phyloP scores from a whole-genome alignment of 2,113 vertebrate genomes.

The Ciconia boyciana region DNA sequence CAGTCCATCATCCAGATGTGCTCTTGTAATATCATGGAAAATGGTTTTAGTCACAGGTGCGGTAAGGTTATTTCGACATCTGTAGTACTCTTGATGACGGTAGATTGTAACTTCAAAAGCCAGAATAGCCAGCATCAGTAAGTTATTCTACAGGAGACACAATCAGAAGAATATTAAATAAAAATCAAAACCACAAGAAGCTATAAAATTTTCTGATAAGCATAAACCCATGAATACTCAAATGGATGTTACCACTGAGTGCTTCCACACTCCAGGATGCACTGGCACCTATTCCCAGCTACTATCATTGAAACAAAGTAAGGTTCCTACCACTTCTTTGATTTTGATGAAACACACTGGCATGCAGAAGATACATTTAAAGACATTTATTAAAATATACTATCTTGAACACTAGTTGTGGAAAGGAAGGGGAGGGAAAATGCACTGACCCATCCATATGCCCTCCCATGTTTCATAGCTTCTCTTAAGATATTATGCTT shows the following conservation, averaged over 20 bases:
- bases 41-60: conserved; percentile 89
- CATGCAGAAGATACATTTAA: not conserved
- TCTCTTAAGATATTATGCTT: not conserved
- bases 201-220: not conserved
- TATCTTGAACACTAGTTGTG: not conserved
- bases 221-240: not conserved
- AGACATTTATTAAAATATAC: not conserved
- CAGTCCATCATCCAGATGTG: conserved; percentile 91
- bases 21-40: conserved; percentile 93
- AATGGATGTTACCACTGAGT: not conserved
- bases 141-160: conserved; percentile 81
- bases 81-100: conserved; percentile 91
- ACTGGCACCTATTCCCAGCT: not conserved
- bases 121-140: conserved; percentile 91
- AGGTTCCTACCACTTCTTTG: not conserved
- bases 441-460: not conserved
- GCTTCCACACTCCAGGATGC: not conserved
- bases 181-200: not conserved
- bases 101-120: conserved; percentile 96
- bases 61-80: conserved; percentile 88
- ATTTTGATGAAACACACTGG: not conserved
- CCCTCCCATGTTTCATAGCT: not conserved
- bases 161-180: not conserved
- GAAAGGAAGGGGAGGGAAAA: not conserved
- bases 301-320: not conserved